phyloP scores from a whole-genome alignment of 2,888 invertebrate genomes.

The Alviniconcha strummeri region DNA sequence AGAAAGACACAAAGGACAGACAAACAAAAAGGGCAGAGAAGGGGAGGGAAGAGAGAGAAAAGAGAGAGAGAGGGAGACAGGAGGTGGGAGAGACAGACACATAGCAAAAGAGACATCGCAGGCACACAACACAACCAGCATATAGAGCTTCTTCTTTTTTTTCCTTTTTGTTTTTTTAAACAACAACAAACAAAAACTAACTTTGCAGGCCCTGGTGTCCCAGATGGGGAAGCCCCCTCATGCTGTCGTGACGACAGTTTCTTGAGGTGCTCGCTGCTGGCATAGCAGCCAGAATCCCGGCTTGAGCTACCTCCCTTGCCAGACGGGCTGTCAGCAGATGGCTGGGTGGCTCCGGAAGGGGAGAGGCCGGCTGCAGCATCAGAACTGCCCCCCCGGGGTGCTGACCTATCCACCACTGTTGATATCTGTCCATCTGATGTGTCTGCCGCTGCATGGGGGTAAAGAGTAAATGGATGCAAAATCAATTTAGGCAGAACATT shows the following conservation, averaged over 20 bases:
- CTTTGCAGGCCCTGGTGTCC: neutral
- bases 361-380: conserved; percentile 52
- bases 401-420: conserved; percentile 33
- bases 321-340: conserved; percentile 41
- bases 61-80: neutral
- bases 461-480: no score
- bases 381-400: conserved; percentile 35
- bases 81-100: neutral
- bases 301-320: conserved; percentile 50
- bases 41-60: no score
- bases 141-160: no score
- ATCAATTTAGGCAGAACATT: no score
- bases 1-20: no score
- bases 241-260: conserved; percentile 23
- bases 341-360: conserved; percentile 32
- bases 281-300: conserved; percentile 73
- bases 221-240: conserved; percentile 18
- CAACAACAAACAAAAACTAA: neutral
- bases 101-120: neutral
- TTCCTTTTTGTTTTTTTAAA: neutral
- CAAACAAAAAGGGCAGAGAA: no score
- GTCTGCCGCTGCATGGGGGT: conserved; percentile 40
- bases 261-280: conserved; percentile 65
- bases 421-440: conserved; percentile 39
- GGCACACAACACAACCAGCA: neutral